Percentiles rank a stretch among this genome's conserved stretches.
These are phyloP conservation scores for Limnodromus scolopaceus DNA, from an alignment of 2,797 vertebrate species.

Conservation along the genomic window DNA sequence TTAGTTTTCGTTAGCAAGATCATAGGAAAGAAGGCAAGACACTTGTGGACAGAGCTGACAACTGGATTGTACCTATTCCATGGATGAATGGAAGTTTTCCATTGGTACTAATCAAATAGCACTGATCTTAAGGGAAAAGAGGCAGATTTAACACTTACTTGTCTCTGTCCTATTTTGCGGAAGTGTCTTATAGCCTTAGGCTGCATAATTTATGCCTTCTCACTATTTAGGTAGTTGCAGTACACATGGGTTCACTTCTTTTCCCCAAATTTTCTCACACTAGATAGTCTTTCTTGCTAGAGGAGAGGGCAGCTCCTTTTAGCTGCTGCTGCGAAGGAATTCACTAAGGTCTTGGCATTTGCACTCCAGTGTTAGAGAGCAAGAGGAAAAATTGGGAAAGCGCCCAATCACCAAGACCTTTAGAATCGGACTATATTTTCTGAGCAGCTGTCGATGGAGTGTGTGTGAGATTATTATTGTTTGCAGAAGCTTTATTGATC, in stretches of 20 bases:
- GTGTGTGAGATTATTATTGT: constrained; percentile 79
- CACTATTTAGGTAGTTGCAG: neutral
- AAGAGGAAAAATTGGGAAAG: constrained; percentile 56
- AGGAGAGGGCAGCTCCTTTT: neutral
- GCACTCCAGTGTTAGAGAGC: constrained; percentile 42
- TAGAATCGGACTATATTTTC: constrained; percentile 76
- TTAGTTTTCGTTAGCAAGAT: neutral
- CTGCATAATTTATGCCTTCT: neutral
- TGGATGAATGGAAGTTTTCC: neutral
- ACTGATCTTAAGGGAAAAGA: neutral
- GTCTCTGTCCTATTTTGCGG: neutral
- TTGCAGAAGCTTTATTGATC: constrained; percentile 79
- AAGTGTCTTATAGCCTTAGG: neutral
- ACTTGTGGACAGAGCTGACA: neutral
- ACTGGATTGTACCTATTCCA: neutral
- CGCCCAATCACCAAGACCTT: constrained; percentile 51
- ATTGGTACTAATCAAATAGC: neutral
- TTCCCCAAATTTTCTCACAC: neutral
- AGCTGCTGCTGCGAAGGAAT: neutral
- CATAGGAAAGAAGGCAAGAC: neutral
- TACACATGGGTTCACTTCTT: neutral
- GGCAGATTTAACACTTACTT: neutral
- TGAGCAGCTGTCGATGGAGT: constrained; percentile 75
- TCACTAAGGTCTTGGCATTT: constrained; percentile 26
- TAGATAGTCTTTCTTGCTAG: neutral